Conservation (phyloP, 2,797 vertebrate species). For the Anomalospiza imberbis region DNA sequence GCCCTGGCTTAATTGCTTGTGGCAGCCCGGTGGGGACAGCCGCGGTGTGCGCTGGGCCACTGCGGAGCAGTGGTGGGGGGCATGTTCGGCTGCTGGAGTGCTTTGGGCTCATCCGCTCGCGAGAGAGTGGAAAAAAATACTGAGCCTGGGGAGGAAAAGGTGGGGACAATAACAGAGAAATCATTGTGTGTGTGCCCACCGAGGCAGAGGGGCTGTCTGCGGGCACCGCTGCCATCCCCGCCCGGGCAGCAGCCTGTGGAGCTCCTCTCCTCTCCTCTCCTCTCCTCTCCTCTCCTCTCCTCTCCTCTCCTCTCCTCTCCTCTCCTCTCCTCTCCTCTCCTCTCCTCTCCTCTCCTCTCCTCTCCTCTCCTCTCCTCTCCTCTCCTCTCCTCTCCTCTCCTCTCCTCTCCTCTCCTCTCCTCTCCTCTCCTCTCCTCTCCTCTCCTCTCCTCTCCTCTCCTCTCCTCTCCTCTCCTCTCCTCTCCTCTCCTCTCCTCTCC, state of each 20-base stretch:
- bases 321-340: neutral
- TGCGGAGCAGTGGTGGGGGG: slow-evolving; percentile 22
- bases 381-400: neutral
- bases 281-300: neutral
- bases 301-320: neutral
- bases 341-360: neutral
- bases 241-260: neutral
- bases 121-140: neutral
- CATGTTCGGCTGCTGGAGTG: neutral
- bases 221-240: neutral
- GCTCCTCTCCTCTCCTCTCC: neutral
- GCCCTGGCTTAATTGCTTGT: slow-evolving; percentile 54
- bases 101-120: neutral
- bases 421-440: neutral
- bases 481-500: neutral
- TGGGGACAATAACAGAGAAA: neutral
- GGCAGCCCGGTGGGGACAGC: slow-evolving; percentile 43
- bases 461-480: neutral
- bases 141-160: neutral
- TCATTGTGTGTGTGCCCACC: neutral
- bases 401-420: neutral
- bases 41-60: neutral
- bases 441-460: neutral
- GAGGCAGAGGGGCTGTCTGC: neutral
- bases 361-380: neutral